These are phyloP conservation scores for Eupeodes latifasciatus DNA, from an alignment of 2,888 invertebrate species.

Conservation along the genomic window DNA sequence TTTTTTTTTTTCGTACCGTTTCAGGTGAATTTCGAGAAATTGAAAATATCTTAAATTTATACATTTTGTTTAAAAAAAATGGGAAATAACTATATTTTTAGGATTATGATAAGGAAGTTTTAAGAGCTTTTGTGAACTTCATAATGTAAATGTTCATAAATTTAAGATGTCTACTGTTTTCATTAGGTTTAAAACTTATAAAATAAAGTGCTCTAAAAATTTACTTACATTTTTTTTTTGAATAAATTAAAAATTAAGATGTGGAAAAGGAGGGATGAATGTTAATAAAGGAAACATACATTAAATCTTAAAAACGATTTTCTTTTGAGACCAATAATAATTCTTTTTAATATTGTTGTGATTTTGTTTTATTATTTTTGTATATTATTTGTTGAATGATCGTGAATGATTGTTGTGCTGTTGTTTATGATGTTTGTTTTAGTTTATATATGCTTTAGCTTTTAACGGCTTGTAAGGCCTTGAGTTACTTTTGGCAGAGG, in stretches of 20 bases:
- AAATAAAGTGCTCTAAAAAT: slow-evolving; percentile 51
- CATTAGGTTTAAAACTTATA: slow-evolving; percentile 29
- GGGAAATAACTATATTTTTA: not conserved
- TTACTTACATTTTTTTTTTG: slow-evolving; percentile 16
- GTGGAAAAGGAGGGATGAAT: slow-evolving; percentile 36
- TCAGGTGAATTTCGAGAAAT: slow-evolving; percentile 24
- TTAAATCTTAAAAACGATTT: slow-evolving; percentile 10
- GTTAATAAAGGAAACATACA: not conserved
- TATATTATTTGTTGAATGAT: slow-evolving; percentile 43
- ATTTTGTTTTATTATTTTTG: not conserved
- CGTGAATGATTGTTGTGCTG: slow-evolving; percentile 48
- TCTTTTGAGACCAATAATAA: slow-evolving; percentile 37
- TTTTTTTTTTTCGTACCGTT: slow-evolving; percentile 12
- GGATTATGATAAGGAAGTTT: not conserved
- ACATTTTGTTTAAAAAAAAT: not conserved
- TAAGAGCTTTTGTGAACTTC: not conserved
- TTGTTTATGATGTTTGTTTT: slow-evolving; percentile 18
- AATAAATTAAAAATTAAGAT: slow-evolving; percentile 63
- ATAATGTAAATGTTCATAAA: not conserved
- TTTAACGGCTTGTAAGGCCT: slow-evolving; percentile 67
- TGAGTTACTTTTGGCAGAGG: slow-evolving; percentile 71
- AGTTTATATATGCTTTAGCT: slow-evolving; percentile 26
- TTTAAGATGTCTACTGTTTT: slow-evolving; percentile 48
- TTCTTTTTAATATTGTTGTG: slow-evolving; percentile 7
- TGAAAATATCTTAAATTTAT: slow-evolving; percentile 15